These are phyloP conservation scores for Agrotis exclamationis DNA, from an alignment of 2,888 invertebrate species.

Conservation along the genomic window DNA sequence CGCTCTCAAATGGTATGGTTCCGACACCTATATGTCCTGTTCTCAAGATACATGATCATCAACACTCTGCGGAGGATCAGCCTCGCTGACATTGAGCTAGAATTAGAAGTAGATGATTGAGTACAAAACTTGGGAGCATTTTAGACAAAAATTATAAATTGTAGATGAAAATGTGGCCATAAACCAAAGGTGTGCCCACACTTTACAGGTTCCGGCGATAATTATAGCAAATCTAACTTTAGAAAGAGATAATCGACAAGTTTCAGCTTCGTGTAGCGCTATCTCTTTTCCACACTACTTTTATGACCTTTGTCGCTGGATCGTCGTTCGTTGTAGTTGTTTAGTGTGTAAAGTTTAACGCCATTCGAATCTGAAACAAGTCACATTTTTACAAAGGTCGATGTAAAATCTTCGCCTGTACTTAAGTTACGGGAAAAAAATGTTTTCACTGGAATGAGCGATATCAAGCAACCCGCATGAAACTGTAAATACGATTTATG, in stretches of 20 bases:
- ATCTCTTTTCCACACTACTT: too few relatives aligned
- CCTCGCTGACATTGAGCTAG: slow-evolving; percentile 94
- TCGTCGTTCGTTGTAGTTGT: too few relatives aligned
- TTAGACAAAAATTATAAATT: slow-evolving; percentile 17
- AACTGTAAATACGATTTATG: background rate
- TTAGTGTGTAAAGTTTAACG: too few relatives aligned
- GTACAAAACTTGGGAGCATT: slow-evolving; percentile 36
- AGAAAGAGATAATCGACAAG: too few relatives aligned
- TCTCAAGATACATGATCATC: slow-evolving; percentile 97
- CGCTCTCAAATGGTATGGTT: slow-evolving; percentile 99
- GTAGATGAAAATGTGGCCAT: slow-evolving; percentile 6
- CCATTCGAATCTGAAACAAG: too few relatives aligned
- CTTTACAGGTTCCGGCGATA: too few relatives aligned
- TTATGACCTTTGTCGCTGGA: too few relatives aligned
- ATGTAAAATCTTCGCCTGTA: background rate
- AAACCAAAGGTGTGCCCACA: too few relatives aligned
- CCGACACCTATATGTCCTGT: slow-evolving; percentile 96
- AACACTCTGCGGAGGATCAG: slow-evolving; percentile 96
- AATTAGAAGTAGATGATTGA: slow-evolving; percentile 93
- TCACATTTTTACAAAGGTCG: too few relatives aligned
- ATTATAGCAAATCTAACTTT: too few relatives aligned
- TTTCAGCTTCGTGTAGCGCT: too few relatives aligned
- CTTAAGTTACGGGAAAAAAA: background rate
- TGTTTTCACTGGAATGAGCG: background rate
- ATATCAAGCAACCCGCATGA: background rate